A percentile compares a stretch with the other conserved stretches of the same genome.
Conservation (phyloP, 2,888 invertebrate species). For the Matsumyia berberina region DNA sequence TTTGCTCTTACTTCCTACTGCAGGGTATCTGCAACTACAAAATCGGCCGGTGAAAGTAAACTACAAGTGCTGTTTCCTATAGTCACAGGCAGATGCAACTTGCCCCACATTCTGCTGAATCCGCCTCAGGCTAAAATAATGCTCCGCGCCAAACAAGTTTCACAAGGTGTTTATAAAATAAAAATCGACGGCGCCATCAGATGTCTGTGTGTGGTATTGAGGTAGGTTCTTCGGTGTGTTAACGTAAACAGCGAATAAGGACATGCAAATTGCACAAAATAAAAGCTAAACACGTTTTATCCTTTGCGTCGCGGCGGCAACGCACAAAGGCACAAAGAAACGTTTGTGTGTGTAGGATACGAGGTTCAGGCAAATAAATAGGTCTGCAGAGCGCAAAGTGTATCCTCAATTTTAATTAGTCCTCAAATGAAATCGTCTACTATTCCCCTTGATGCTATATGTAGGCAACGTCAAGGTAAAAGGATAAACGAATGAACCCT, state of each 20-base stretch:
- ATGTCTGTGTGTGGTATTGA: slow-evolving; percentile 38
- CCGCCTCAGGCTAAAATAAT: slow-evolving; percentile 28
- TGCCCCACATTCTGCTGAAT: slow-evolving; percentile 59
- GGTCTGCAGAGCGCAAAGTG: slow-evolving; percentile 61
- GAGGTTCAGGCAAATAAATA: slow-evolving; percentile 62
- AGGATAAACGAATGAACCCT: slow-evolving; percentile 41
- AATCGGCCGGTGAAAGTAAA: slow-evolving; percentile 59
- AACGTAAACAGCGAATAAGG: slow-evolving; percentile 38
- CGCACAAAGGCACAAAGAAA: slow-evolving; percentile 34
- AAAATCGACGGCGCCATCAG: slow-evolving; percentile 32
- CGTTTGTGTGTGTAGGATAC: slow-evolving; percentile 21
- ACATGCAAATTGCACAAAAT: slow-evolving; percentile 67
- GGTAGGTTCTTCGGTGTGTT: slow-evolving; percentile 62
- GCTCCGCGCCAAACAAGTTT: slow-evolving; percentile 47
- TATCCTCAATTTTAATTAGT: slow-evolving; percentile 64
- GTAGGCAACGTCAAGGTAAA: slow-evolving; percentile 41
- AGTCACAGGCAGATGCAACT: slow-evolving; percentile 66
- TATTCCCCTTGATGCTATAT: slow-evolving; percentile 49
- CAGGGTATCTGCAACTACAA: slow-evolving; percentile 4
- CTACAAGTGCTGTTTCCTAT: slow-evolving; percentile 35
- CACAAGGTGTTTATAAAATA: slow-evolving; percentile 65
- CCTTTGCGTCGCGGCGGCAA: slow-evolving; percentile 56
- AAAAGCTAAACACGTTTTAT: slow-evolving; percentile 48
- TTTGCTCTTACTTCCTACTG: slow-evolving; percentile 8
- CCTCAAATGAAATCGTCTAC: slow-evolving; percentile 46